These are phyloP conservation scores for Saiga tatarica DNA, from an alignment of 2,113 vertebrate genomes.

Conservation along the genomic window DNA sequence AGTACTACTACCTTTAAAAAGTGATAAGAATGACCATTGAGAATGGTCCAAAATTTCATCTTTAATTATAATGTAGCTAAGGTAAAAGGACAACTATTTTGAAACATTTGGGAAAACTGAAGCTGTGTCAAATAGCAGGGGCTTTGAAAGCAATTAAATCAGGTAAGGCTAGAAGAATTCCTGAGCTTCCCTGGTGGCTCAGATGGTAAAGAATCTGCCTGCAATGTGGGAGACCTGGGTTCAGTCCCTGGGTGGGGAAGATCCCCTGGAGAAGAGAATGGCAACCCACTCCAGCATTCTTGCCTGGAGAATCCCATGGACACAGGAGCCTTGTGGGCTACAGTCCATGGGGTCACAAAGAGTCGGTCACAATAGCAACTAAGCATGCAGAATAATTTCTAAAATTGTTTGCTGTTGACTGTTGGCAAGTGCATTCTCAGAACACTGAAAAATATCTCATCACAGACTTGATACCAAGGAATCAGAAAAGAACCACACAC, in stretches of 20 bases:
- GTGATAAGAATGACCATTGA: neutral
- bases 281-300: neutral
- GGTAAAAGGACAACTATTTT: neutral
- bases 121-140: neutral
- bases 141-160: neutral
- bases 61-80: neutral
- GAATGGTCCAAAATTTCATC: neutral
- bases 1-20: neutral
- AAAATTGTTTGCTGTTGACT: neutral
- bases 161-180: neutral
- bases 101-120: neutral
- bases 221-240: fast-evolving
- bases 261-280: neutral
- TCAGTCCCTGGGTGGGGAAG: neutral
- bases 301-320: neutral
- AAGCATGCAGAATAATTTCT: neutral
- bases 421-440: neutral
- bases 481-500: neutral
- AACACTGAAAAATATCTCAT: neutral
- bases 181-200: neutral
- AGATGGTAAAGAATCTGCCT: neutral
- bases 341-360: neutral
- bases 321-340: neutral
- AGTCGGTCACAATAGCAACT: fast-evolving
- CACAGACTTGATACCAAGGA: neutral